These are phyloP conservation scores for Piaya cayana DNA, from an alignment of 2,113 vertebrate species.

Conservation along the genomic window DNA sequence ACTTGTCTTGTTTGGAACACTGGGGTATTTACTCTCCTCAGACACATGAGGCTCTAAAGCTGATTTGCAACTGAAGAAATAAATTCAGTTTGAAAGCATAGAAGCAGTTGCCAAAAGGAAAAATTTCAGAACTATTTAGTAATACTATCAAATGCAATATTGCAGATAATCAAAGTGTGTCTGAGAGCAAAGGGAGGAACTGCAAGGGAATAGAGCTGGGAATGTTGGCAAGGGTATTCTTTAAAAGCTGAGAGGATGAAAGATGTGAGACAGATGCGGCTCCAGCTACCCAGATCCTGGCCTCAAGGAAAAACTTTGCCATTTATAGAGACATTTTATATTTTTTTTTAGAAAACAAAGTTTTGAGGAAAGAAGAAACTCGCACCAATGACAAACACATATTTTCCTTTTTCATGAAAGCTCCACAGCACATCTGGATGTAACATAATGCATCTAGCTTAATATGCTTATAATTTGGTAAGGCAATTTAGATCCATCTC, in stretches of 20 bases:
- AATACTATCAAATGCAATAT: slow-evolving; percentile 32
- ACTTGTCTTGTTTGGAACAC: slow-evolving; percentile 6
- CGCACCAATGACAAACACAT: not conserved
- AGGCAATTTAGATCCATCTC: slow-evolving; percentile 46
- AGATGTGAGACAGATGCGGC: slow-evolving; percentile 10
- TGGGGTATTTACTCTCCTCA: slow-evolving; percentile 28
- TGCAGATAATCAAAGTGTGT: slow-evolving; percentile 27
- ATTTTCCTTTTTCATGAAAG: slow-evolving; percentile 3
- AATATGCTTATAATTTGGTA: slow-evolving; percentile 39
- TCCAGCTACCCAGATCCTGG: not conserved
- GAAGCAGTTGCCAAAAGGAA: not conserved
- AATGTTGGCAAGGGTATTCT: slow-evolving; percentile 1
- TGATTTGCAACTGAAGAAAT: slow-evolving; percentile 34
- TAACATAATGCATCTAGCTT: not conserved
- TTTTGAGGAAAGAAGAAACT: slow-evolving; percentile 5
- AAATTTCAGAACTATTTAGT: slow-evolving; percentile 15
- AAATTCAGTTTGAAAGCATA: not conserved
- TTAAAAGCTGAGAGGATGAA: not conserved
- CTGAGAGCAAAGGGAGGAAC: not conserved
- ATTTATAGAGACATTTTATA: not conserved
- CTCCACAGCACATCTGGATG: not conserved
- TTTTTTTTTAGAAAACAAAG: not conserved
- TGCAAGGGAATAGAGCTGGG: not conserved
- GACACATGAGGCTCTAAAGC: slow-evolving; percentile 13
- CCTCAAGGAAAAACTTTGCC: not conserved